A percentile compares a stretch with the other conserved stretches of the same genome.
These are phyloP conservation scores for Hoplodrina blanda DNA, from an alignment of 2,888 invertebrate genomes.

Conservation along the genomic window DNA sequence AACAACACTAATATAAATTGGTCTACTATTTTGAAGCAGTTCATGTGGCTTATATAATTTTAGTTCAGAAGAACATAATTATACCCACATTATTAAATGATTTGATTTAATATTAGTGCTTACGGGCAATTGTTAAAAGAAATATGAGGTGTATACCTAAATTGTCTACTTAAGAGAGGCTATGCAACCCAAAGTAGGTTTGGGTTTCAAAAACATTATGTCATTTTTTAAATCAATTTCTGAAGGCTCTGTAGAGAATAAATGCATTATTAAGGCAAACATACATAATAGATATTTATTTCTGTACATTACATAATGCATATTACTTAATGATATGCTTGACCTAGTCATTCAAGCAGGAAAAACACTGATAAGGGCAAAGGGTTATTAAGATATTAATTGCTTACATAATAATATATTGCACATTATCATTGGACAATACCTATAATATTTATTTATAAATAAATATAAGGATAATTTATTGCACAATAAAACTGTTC, in stretches of 20 bases:
- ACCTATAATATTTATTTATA: not conserved
- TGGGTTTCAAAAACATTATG: no score
- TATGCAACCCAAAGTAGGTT: no score
- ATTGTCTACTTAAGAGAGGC: no score
- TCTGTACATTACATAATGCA: not conserved
- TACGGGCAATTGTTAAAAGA: not conserved
- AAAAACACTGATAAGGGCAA: constrained; percentile 20
- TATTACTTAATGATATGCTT: constrained; percentile 2
- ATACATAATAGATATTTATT: not conserved
- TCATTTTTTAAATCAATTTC: no score
- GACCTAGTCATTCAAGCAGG: constrained; percentile 18
- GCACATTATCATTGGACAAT: not conserved
- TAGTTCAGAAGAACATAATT: no score
- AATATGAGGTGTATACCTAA: not conserved
- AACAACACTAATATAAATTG: not conserved
- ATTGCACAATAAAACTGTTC: no score
- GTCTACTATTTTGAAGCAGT: not conserved
- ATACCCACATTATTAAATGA: no score
- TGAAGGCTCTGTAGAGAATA: not conserved
- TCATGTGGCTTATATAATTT: no score
- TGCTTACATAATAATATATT: not conserved
- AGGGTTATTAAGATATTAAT: constrained; percentile 6
- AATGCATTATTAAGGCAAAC: not conserved
- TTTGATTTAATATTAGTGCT: no score
- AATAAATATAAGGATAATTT: not conserved